Percentiles rank a stretch among this genome's conserved stretches.
Evolutionary conservation across 2,113 vertebrate genomes (phyloP).

Genomic region (Barnardius zonarius): DNA sequence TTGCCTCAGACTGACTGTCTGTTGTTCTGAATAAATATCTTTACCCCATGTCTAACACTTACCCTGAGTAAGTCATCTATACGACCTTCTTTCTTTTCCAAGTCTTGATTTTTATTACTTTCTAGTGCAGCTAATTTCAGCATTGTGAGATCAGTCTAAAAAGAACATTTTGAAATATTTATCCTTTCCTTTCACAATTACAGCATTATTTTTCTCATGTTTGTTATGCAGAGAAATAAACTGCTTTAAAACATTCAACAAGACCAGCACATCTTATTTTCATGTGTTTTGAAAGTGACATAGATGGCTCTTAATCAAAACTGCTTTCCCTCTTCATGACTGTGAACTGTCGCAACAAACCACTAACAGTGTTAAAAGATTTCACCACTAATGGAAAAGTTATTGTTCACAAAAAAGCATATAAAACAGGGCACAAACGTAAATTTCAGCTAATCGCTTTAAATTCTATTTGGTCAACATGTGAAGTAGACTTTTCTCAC

Average conservation of each 20-base stretch:
- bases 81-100: conserved; percentile 99
- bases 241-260: background rate
- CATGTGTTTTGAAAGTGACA: background rate
- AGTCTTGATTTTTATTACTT: conserved; percentile 98
- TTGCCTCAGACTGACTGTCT: background rate
- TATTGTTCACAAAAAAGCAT: background rate
- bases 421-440: background rate
- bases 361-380: background rate
- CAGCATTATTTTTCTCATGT: background rate
- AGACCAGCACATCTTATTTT: background rate
- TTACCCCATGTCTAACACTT: conserved; percentile 66
- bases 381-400: background rate
- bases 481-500: background rate
- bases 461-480: background rate
- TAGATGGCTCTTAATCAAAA: background rate
- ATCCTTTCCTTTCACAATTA: background rate
- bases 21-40: background rate
- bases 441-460: background rate
- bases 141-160: conserved; percentile 97
- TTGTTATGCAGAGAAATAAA: background rate
- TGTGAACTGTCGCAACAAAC: background rate
- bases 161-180: conserved; percentile 42
- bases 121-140: conserved; percentile 97
- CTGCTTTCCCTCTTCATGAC: background rate
- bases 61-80: conserved; percentile 99